Percentiles rank a stretch among this genome's conserved stretches.
Conservation (phyloP, 2,888 invertebrate genomes). For the Bellardia bayeri region DNA sequence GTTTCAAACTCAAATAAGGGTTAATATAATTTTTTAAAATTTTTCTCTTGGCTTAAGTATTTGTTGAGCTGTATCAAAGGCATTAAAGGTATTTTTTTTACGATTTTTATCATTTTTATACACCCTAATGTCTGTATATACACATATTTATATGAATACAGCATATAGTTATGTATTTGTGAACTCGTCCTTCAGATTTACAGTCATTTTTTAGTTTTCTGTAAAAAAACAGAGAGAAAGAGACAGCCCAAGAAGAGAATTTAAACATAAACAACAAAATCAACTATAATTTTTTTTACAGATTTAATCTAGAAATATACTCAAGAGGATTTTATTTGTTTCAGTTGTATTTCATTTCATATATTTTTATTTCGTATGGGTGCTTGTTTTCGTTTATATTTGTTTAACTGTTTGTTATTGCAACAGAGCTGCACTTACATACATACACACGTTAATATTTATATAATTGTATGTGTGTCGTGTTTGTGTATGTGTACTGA, state of each 20-base stretch:
- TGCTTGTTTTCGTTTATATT: conserved; percentile 22
- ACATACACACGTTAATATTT: not conserved
- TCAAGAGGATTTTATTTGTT: conserved; percentile 52
- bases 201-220: not conserved
- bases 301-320: conserved; percentile 72
- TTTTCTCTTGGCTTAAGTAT: no score
- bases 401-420: not conserved
- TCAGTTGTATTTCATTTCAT: conserved; percentile 55
- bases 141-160: conserved; percentile 3
- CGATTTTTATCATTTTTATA: no score
- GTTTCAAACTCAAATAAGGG: no score
- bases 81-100: no score
- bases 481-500: not conserved
- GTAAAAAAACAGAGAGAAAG: conserved; percentile 1
- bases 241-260: conserved; percentile 3
- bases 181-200: conserved; percentile 72
- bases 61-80: no score
- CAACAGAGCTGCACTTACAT: not conserved
- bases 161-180: conserved; percentile 50
- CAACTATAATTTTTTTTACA: conserved; percentile 60
- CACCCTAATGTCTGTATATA: not conserved
- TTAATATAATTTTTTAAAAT: no score
- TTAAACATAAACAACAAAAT: conserved; percentile 61
- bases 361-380: conserved; percentile 27
- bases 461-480: not conserved